A percentile compares a stretch with the other conserved stretches of the same genome.
Conservation (phyloP, 2,113 vertebrate species). For the Meriones unguiculatus region DNA sequence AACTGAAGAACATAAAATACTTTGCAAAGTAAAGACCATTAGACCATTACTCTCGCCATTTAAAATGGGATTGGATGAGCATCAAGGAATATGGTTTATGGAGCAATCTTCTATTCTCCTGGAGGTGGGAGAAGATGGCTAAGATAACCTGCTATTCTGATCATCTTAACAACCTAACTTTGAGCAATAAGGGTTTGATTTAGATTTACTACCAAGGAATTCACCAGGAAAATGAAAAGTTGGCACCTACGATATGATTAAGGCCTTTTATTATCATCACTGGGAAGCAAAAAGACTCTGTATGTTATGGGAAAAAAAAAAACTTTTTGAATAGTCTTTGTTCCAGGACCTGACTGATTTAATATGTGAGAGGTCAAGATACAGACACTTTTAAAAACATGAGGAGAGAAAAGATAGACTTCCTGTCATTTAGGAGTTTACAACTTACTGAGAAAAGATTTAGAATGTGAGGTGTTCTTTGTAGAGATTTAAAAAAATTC, state of each 20-base stretch:
- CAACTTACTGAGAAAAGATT: conserved; percentile 69
- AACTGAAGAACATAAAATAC: background rate
- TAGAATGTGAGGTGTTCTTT: conserved; percentile 65
- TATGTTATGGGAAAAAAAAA: background rate
- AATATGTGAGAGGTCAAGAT: conserved; percentile 74
- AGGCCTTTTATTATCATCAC: conserved; percentile 71
- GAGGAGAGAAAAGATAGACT: conserved; percentile 59
- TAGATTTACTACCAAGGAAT: conserved; percentile 70
- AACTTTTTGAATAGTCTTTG: conserved; percentile 72
- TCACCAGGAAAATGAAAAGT: conserved; percentile 72
- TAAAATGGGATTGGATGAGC: conserved; percentile 63
- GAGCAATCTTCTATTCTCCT: conserved; percentile 45
- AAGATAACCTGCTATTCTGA: conserved; percentile 58
- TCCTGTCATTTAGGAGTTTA: conserved; percentile 73
- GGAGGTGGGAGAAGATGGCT: background rate
- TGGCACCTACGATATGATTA: conserved; percentile 75
- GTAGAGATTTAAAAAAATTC: conserved; percentile 44
- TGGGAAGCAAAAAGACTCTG: conserved; percentile 46
- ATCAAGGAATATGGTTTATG: conserved; percentile 63
- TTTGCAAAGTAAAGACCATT: conserved; percentile 53
- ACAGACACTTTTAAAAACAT: conserved; percentile 72
- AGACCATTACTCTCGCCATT: conserved; percentile 36
- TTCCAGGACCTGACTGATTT: conserved; percentile 76
- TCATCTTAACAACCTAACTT: conserved; percentile 65
- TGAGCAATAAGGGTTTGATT: conserved; percentile 52